These are phyloP conservation scores for Sipha flava DNA, from an alignment of 1,140 invertebrate genomes.

Conservation along the genomic window DNA sequence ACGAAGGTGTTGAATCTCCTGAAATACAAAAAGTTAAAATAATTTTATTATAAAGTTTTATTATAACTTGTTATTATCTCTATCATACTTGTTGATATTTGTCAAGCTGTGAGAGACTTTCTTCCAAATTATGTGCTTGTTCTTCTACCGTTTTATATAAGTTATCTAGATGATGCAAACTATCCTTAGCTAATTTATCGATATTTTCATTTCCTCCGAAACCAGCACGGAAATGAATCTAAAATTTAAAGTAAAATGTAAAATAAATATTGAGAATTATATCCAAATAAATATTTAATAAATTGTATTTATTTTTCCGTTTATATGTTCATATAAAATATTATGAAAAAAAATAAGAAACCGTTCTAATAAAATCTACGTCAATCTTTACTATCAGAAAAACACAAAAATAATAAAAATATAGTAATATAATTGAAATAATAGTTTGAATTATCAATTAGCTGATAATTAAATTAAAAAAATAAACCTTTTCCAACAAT, in stretches of 20 bases:
- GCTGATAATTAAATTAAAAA: no score
- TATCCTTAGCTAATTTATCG: conserved; percentile 58
- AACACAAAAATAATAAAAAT: no score
- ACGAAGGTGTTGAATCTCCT: conserved; percentile 75
- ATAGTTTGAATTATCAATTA: no score
- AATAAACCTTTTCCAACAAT: no score
- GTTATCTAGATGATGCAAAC: conserved; percentile 58
- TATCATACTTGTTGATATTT: conserved; percentile 65
- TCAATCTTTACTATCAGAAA: no score
- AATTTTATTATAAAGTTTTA: not conserved
- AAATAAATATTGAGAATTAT: no score
- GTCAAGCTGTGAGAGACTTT: conserved; percentile 75
- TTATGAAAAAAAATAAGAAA: no score
- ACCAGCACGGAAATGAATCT: conserved; percentile 80
- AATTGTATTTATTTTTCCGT: no score
- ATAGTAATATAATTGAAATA: no score
- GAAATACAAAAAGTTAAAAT: conserved; percentile 41
- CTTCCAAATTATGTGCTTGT: conserved; percentile 62
- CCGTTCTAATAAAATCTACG: no score
- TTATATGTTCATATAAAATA: no score
- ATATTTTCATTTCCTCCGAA: conserved; percentile 70
- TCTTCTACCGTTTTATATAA: conserved; percentile 57
- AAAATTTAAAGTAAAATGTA: conserved; percentile 34
- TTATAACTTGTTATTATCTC: not conserved
- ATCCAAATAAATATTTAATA: no score